Evolutionary conservation across 2,797 vertebrate genomes (phyloP).

Genomic region (Paramormyrops hopkinsi): DNA sequence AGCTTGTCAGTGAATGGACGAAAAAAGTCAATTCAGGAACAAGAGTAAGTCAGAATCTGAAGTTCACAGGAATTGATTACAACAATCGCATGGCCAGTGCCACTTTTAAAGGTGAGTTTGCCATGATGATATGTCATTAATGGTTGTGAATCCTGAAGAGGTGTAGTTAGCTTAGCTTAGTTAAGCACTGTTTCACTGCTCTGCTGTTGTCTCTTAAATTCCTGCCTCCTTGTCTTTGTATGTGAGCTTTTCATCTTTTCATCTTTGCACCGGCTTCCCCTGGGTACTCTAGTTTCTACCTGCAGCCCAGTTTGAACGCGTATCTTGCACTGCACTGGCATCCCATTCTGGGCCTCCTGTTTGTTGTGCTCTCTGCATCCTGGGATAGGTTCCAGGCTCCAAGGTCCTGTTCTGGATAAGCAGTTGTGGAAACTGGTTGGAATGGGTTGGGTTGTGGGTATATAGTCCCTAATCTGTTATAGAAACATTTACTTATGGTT

Average conservation of each 20-base stretch:
- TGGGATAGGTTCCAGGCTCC: background rate
- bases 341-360: background rate
- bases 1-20: constrained; percentile 42
- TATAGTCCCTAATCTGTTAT: background rate
- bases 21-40: constrained; percentile 13
- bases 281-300: background rate
- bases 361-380: background rate
- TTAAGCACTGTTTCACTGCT: background rate
- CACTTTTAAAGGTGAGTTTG: constrained; percentile 59
- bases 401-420: background rate
- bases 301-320: background rate
- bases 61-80: constrained; percentile 33
- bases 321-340: background rate
- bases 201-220: background rate
- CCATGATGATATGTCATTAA: background rate
- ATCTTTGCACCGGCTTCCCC: background rate
- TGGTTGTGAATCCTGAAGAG: background rate
- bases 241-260: background rate
- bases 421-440: background rate
- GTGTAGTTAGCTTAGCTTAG: background rate
- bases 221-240: background rate
- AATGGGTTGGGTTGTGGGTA: background rate
- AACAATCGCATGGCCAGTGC: constrained; percentile 40
- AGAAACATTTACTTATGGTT: background rate
- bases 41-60: constrained; percentile 18